Conservation (phyloP, 2,888 invertebrate species). For the Lobophora halterata region DNA sequence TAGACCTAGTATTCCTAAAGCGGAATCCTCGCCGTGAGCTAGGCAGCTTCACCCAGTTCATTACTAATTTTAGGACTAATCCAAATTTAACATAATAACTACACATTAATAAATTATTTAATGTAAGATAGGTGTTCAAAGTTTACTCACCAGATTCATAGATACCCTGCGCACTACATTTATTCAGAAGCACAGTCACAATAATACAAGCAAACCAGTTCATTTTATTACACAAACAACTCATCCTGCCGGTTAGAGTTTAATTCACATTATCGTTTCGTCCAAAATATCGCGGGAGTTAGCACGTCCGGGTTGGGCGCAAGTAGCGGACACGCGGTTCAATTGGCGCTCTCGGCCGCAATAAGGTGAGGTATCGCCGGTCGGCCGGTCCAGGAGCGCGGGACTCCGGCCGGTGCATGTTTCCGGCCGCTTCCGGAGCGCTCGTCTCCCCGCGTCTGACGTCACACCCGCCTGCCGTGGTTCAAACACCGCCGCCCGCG, state of each 20-base stretch:
- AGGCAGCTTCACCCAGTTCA: too few species aligned
- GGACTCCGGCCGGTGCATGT: conserved; percentile 57
- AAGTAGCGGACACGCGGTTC: conserved; percentile 72
- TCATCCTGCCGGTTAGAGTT: conserved; percentile 9
- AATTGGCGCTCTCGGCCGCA: conserved; percentile 71
- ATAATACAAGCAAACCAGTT: conserved; percentile 37
- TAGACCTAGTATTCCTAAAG: too few species aligned
- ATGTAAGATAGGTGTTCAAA: too few species aligned
- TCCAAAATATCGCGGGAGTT: conserved; percentile 51
- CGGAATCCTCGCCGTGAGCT: too few species aligned
- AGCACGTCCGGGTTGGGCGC: conserved; percentile 58
- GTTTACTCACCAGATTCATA: conserved; percentile 54
- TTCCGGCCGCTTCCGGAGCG: conserved; percentile 65
- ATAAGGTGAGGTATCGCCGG: conserved; percentile 48
- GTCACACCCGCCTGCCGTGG: conserved; percentile 39
- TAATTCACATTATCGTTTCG: conserved; percentile 43
- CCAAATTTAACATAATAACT: too few species aligned
- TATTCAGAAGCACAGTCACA: conserved; percentile 43
- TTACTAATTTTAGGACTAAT: too few species aligned
- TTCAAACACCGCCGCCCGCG: conserved; percentile 8
- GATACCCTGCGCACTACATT: conserved; percentile 49
- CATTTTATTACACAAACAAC: conserved; percentile 44
- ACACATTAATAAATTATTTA: too few species aligned
- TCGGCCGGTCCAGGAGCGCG: conserved; percentile 49
- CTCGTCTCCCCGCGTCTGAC: conserved; percentile 49